Percentiles rank a stretch among this genome's conserved stretches.
These are phyloP conservation scores for Carassius gibelio DNA, from an alignment of 2,113 vertebrate species.

Conservation along the genomic window DNA sequence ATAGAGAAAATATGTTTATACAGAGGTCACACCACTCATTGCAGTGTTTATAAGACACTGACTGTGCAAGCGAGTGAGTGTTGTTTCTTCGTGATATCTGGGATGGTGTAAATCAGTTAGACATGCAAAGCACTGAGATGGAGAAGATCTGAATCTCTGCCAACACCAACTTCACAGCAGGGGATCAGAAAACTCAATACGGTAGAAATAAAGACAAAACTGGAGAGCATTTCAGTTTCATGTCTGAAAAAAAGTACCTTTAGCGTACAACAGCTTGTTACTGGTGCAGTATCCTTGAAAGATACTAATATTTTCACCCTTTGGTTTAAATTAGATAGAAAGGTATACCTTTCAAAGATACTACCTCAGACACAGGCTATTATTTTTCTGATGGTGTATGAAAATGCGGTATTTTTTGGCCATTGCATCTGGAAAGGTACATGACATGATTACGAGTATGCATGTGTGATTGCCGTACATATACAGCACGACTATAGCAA, in stretches of 20 bases:
- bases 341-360: not conserved
- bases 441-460: not conserved
- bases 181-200: conserved; percentile 27
- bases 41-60: conserved; percentile 21
- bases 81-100: conserved; percentile 21
- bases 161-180: conserved; percentile 62
- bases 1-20: conserved; percentile 22
- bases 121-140: conserved; percentile 31
- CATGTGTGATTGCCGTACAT: not conserved
- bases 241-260: not conserved
- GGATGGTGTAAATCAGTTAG: conserved; percentile 49
- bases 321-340: conserved; percentile 60
- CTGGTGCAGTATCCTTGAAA: conserved; percentile 66
- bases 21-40: conserved; percentile 38
- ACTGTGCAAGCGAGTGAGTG: not conserved
- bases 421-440: conserved; percentile 43
- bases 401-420: conserved; percentile 33
- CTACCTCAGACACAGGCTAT: not conserved
- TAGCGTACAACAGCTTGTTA: conserved; percentile 62
- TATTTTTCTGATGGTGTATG: not conserved
- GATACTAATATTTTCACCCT: conserved; percentile 61
- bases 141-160: conserved; percentile 56
- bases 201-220: not conserved
- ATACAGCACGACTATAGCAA: not conserved
- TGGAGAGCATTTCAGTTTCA: not conserved